Evolutionary conservation across 2,888 invertebrate genomes (phyloP), one percentile per base, ranked within the genome.

Genomic region (Mythimna loreyi): DNA sequence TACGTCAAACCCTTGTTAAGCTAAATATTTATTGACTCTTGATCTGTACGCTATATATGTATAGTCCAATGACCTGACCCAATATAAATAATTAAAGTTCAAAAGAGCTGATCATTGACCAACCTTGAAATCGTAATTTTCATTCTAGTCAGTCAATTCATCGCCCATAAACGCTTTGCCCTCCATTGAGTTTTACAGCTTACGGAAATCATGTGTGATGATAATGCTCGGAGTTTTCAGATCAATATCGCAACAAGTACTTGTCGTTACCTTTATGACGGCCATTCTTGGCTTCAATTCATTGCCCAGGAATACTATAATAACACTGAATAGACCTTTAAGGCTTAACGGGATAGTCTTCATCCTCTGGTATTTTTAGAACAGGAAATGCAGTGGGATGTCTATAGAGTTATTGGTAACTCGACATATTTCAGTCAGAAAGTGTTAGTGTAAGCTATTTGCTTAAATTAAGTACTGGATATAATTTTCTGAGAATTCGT

Each of bases 141-240:
- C 40, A 69, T 61, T 61, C 21, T 55, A 25, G 11, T 23, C 21
- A 40, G 23, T 56, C 25, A 45, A 43, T 73, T 68, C 43, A 25
- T 53, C 30, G 16, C n/a, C 23, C 19, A 61, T 45, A 47, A 56
- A 23, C 7, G 23, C 16, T 45, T 40, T 30, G 25, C 49, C n/a
- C 13, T 58, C 13, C n/a, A 69, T 75, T 75, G 45, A 33, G 23
- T 47, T 62, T 71, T n/a, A 59, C 16, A 25, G 21, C 21, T 50
- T 62, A 9, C 43, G 58, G 72, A 62, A 71, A 72, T 75, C 25
- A 53, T 71, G 21, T 60, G 23, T 56, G 11, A 62, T 59, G 49
- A 64, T 57, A 52, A 60, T 36, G 45, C 23, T 23, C 36, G 1
- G 21, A 57, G 33, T 72, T 64, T 57, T 49, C 49, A 60, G 59